Conservation (phyloP, 1,140 invertebrate species). For the Drosophila guanche region DNA sequence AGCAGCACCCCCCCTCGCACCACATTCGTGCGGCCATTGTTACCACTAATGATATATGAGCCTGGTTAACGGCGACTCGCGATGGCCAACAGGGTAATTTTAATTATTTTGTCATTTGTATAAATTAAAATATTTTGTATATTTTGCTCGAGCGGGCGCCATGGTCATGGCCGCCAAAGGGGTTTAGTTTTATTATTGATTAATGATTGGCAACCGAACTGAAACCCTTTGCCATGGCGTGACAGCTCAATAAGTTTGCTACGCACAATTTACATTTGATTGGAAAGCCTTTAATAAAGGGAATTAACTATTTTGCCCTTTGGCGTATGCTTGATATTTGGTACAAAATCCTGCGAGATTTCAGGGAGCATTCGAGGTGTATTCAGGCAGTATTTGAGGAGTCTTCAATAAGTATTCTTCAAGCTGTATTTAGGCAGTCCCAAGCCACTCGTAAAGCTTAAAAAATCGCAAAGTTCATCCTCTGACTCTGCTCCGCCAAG, state of each 20-base stretch:
- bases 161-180: slow-evolving; percentile 36
- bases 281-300: slow-evolving; percentile 32
- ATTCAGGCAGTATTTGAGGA: too few relatives aligned
- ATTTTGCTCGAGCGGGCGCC: slow-evolving; percentile 27
- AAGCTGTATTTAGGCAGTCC: too few relatives aligned
- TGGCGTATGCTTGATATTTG: slow-evolving; percentile 24
- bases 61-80: slow-evolving; percentile 49
- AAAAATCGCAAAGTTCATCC: neutral
- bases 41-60: slow-evolving; percentile 72
- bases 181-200: slow-evolving; percentile 43
- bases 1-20: slow-evolving; percentile 36
- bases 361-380: neutral
- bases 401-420: too few relatives aligned
- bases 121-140: slow-evolving; percentile 80
- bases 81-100: slow-evolving; percentile 48
- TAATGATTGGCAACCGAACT: slow-evolving; percentile 43
- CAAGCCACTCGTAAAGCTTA: too few relatives aligned
- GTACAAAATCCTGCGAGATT: neutral
- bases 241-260: slow-evolving; percentile 51
- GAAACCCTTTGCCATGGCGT: slow-evolving; percentile 22
- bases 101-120: slow-evolving; percentile 82
- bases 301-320: slow-evolving; percentile 1
- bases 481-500: neutral
- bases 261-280: slow-evolving; percentile 28
- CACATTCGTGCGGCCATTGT: slow-evolving; percentile 58